Evolutionary conservation across 2,888 invertebrate species (phyloP), one percentile per base, ranked within the genome.

Genomic region (Slavum lentiscoides): DNA sequence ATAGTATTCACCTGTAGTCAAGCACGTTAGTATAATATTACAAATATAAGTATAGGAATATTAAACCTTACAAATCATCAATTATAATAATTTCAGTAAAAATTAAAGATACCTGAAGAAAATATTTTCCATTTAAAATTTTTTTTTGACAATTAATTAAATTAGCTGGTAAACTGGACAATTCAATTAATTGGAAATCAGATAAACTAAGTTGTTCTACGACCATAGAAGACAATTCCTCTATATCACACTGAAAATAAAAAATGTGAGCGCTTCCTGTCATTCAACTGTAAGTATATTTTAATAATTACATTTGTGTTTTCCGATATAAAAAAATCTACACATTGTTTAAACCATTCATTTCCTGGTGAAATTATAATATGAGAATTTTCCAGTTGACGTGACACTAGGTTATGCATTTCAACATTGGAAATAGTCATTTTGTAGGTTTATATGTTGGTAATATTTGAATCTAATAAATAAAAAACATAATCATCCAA

Each of bases 121-220:
- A 82, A 77, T 84, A 84, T 74, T 81, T 83, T 19, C 83, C 84
- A 5, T 59, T 75, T 17, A 85, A 76, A 2, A 82, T 67, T 19
- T 72, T 74, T 64, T 82, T 83, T n/a, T 82, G 82, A 70, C 68
- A 68, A 58, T 64, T 72, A 21, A 53, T 55, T 59, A 83, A 81
- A 82, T 82, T 83, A 4, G 81, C 49, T 15, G 84, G 84, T 49
- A 85, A 82, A 77, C 82, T 83, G 39, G 81, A 62, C n/a, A 83
- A 81, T 49, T 70, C 83, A 55, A 85, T 83, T 61, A 84, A 84
- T 64, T 81, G 73, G 58, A 85, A 76, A 83, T 85, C 84, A 21
- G 84, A 84, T 61, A 85, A 82, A 58, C 84, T 76, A 83, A 84
- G 84, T 82, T 85, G 85, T 39, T 84, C 83, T 72, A 72, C 83